Conservation (phyloP, 2,888 invertebrate genomes). For the Aspidiotus destructor region DNA sequence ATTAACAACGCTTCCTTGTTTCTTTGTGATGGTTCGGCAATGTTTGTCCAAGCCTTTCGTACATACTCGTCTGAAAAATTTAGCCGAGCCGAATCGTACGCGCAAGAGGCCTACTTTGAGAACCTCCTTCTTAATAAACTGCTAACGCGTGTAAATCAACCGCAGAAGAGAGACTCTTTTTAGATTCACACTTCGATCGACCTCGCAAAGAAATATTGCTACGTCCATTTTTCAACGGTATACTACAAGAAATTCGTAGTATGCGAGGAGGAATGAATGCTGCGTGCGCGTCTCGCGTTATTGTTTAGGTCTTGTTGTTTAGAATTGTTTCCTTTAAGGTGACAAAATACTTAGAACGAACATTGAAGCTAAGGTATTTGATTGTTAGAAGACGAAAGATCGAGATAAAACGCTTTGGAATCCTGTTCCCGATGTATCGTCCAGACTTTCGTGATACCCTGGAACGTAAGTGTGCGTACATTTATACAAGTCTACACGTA, state of each 20-base stretch:
- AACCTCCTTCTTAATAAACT: constrained; percentile 27
- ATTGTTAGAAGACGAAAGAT: constrained; percentile 30
- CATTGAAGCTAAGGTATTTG: constrained; percentile 28
- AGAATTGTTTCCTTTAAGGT: constrained; percentile 28
- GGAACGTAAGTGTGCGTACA: background rate
- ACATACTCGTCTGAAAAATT: too few species aligned
- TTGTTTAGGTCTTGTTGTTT: constrained; percentile 14
- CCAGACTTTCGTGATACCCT: constrained; percentile 13
- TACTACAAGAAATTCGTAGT: constrained; percentile 31
- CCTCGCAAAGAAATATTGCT: constrained; percentile 26
- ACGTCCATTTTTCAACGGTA: constrained; percentile 19
- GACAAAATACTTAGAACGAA: constrained; percentile 30
- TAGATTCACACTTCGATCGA: constrained; percentile 29
- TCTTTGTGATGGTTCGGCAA: too few species aligned
- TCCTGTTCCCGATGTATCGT: constrained; percentile 19
- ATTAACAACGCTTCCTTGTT: too few species aligned
- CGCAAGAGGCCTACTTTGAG: constrained; percentile 12
- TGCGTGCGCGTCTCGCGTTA: constrained; percentile 28
- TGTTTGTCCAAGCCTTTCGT: too few species aligned
- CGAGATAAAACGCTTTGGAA: constrained; percentile 22
- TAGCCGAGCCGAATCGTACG: too few species aligned
- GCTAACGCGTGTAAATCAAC: constrained; percentile 22
- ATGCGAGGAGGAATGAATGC: constrained; percentile 29
- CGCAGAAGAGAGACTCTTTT: constrained; percentile 16
- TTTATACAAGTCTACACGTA: too few species aligned